Evolutionary conservation across 2,888 invertebrate genomes (phyloP).

Genomic region (Drosophila fulvimacula): DNA sequence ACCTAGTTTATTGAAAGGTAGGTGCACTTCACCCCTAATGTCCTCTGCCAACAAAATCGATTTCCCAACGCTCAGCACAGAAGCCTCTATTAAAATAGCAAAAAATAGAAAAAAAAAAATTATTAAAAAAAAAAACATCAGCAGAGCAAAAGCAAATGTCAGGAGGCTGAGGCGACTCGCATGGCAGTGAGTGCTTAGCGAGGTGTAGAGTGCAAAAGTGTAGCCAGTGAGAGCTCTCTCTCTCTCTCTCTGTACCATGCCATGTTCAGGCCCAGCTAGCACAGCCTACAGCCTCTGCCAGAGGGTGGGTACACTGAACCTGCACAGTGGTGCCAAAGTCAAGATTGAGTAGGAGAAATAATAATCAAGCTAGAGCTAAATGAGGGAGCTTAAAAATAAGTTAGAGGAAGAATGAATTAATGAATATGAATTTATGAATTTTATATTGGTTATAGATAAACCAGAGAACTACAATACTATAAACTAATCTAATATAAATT

Average conservation of each 20-base stretch:
- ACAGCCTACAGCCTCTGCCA: constrained; percentile 17
- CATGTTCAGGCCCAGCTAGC: constrained; percentile 36
- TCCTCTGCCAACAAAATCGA: constrained; percentile 47
- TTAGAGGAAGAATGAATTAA: background rate
- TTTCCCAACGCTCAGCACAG: constrained; percentile 19
- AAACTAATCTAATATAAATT: too few relatives aligned
- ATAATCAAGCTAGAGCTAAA: background rate
- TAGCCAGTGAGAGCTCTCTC: constrained; percentile 16
- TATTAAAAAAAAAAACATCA: constrained; percentile 5
- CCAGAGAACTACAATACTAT: too few relatives aligned
- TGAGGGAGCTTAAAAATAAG: background rate
- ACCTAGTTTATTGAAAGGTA: constrained; percentile 44
- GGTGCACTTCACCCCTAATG: constrained; percentile 33
- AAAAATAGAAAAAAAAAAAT: background rate
- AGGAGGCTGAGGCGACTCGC: constrained; percentile 18
- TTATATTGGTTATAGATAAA: too few relatives aligned
- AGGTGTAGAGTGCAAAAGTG: constrained; percentile 18
- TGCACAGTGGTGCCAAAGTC: constrained; percentile 34
- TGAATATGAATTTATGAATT: background rate
- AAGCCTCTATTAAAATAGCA: constrained; percentile 26
- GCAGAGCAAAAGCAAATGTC: constrained; percentile 39
- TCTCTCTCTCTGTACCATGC: too few relatives aligned
- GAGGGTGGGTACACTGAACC: constrained; percentile 17
- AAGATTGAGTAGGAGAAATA: background rate
- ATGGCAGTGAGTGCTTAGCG: constrained; percentile 10